Percentiles rank a stretch among this genome's conserved stretches.
These are phyloP conservation scores for Megastigmus dorsalis DNA, from an alignment of 2,888 invertebrate genomes.

Conservation along the genomic window DNA sequence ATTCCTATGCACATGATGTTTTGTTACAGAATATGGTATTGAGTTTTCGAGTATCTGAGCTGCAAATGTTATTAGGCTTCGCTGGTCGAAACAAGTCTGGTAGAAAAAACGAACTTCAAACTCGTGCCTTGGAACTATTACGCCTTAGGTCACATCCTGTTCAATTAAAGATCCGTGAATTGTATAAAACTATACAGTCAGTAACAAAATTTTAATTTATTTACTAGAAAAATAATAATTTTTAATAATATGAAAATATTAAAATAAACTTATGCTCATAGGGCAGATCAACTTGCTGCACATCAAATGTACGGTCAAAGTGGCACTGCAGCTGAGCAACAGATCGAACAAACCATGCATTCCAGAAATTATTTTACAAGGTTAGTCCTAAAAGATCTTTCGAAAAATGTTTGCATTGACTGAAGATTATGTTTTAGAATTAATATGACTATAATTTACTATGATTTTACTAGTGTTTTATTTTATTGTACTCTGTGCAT, in stretches of 20 bases:
- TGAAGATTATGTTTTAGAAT: not conserved
- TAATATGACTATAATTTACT: too few species aligned
- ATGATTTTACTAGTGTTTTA: too few species aligned
- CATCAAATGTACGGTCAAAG: constrained; percentile 71
- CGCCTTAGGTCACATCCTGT: constrained; percentile 80
- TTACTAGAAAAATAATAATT: too few species aligned
- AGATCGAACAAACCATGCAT: constrained; percentile 71
- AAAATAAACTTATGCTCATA: constrained; percentile 56
- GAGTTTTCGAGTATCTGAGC: constrained; percentile 88
- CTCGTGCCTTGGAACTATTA: constrained; percentile 83
- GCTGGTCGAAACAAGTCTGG: constrained; percentile 87
- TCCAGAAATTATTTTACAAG: constrained; percentile 68
- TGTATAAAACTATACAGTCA: constrained; percentile 82
- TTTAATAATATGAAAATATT: not conserved
- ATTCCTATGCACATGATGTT: not conserved
- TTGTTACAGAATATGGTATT: constrained; percentile 75
- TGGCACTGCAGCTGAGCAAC: constrained; percentile 66
- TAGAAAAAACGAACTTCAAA: constrained; percentile 86
- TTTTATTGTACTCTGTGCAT: too few species aligned
- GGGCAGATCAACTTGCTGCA: constrained; percentile 70
- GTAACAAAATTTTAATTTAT: constrained; percentile 61
- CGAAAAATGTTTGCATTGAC: not conserved
- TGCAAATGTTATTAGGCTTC: constrained; percentile 87
- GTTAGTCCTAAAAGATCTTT: constrained; percentile 55
- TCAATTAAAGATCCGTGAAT: constrained; percentile 80